These are phyloP conservation scores for Orussus abietinus DNA, from an alignment of 1,140 invertebrate genomes.

Conservation along the genomic window DNA sequence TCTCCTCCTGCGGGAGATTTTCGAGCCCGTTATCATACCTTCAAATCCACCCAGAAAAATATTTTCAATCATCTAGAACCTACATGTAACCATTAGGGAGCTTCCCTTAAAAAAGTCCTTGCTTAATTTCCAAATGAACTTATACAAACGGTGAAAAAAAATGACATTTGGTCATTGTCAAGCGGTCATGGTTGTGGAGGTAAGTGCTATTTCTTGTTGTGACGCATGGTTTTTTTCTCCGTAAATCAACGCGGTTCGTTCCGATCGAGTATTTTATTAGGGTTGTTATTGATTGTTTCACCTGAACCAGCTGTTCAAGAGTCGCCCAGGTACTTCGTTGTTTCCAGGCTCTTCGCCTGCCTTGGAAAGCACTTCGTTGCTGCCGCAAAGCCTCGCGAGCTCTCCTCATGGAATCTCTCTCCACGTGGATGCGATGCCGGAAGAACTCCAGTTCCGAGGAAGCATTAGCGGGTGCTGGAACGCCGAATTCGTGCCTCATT, in stretches of 20 bases:
- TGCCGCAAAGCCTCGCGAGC: constrained; percentile 66
- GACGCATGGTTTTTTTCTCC: too few relatives aligned
- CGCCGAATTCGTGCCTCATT: too few relatives aligned
- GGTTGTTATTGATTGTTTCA: too few relatives aligned
- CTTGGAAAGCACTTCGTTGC: constrained; percentile 56
- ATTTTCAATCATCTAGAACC: too few relatives aligned
- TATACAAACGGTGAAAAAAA: constrained; percentile 1
- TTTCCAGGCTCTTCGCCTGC: constrained; percentile 59
- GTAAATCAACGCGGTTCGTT: too few relatives aligned
- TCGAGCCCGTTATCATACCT: too few relatives aligned
- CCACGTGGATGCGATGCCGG: constrained; percentile 71
- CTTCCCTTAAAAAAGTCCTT: too few relatives aligned
- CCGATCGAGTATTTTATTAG: too few relatives aligned
- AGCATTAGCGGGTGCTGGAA: constrained; percentile 44
- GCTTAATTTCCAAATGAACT: too few relatives aligned
- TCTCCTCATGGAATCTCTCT: constrained; percentile 70
- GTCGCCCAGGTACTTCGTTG: constrained; percentile 59
- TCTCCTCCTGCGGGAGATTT: constrained; percentile 60
- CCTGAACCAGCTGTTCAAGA: constrained; percentile 62
- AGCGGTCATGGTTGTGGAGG: background rate
- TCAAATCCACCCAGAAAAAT: too few relatives aligned
- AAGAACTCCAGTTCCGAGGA: constrained; percentile 75
- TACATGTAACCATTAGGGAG: too few relatives aligned
- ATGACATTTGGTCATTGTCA: background rate
- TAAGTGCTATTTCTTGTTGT: too few relatives aligned